phyloP scores from a whole-genome alignment of 2,797 vertebrate genomes.

The Apogon talboti region DNA sequence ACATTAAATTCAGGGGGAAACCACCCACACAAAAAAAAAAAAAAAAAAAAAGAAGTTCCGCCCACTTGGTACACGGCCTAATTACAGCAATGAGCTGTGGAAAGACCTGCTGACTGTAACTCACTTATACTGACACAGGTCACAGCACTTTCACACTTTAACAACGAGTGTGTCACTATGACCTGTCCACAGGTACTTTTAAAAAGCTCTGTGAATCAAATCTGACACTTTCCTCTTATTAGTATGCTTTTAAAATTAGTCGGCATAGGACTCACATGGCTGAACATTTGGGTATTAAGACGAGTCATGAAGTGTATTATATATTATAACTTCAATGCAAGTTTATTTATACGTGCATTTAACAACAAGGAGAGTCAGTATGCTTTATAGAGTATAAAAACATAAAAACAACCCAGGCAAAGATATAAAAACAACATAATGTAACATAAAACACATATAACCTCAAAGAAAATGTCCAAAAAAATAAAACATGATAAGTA shows the following conservation, averaged over 20 bases:
- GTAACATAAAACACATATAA: too few relatives aligned
- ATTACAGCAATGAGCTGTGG: conserved; percentile 22
- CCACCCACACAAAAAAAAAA: conserved; percentile 2
- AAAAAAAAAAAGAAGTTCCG: background rate
- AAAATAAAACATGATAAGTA: too few relatives aligned
- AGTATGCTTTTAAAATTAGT: background rate
- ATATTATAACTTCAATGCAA: too few relatives aligned
- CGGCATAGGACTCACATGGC: too few relatives aligned
- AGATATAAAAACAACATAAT: too few relatives aligned
- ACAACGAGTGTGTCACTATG: conserved; percentile 11
- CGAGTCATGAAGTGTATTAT: too few relatives aligned
- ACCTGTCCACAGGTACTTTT: background rate
- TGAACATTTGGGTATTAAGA: too few relatives aligned
- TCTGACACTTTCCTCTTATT: background rate
- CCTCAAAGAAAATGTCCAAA: too few relatives aligned
- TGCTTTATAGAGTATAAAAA: too few relatives aligned
- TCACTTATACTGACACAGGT: conserved; percentile 24
- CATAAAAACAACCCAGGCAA: too few relatives aligned
- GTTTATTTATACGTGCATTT: too few relatives aligned
- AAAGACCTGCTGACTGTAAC: conserved; percentile 30
- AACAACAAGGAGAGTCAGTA: too few relatives aligned
- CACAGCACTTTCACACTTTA: background rate
- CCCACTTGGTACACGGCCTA: background rate
- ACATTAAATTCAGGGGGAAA: conserved; percentile 1
- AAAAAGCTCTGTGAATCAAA: background rate